A percentile compares a stretch with the other conserved stretches of the same genome.
Conservation (phyloP, 2,888 invertebrate genomes). For the Sphecodes monilicornis region DNA sequence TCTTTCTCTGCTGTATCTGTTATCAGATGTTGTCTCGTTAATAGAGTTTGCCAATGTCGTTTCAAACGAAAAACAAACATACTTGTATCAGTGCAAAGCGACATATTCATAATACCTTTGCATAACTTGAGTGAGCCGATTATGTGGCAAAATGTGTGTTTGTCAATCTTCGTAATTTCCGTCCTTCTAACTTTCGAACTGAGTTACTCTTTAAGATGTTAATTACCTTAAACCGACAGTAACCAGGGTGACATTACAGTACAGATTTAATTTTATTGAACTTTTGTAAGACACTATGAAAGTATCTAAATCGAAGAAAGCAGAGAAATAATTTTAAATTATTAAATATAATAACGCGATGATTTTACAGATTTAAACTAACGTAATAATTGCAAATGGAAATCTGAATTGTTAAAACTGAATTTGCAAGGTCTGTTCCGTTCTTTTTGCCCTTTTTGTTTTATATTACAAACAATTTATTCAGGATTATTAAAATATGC, state of each 20-base stretch:
- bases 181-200: background rate
- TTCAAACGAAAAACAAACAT: background rate
- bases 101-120: background rate
- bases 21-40: background rate
- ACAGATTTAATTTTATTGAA: background rate
- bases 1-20: background rate
- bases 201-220: no score
- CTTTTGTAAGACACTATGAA: background rate
- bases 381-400: background rate
- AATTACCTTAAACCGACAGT: background rate
- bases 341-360: background rate
- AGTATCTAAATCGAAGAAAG: fast-evolving
- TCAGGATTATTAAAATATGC: background rate
- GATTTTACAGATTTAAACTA: background rate
- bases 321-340: background rate
- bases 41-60: background rate
- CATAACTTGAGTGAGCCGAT: background rate
- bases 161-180: background rate
- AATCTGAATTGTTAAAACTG: background rate
- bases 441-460: background rate
- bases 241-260: background rate
- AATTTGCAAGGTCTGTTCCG: background rate
- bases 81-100: background rate
- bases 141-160: background rate
- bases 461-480: background rate